Evolutionary conservation across 2,888 invertebrate genomes (phyloP).

Genomic region (Scaptodrosophila latifasciaeformis): DNA sequence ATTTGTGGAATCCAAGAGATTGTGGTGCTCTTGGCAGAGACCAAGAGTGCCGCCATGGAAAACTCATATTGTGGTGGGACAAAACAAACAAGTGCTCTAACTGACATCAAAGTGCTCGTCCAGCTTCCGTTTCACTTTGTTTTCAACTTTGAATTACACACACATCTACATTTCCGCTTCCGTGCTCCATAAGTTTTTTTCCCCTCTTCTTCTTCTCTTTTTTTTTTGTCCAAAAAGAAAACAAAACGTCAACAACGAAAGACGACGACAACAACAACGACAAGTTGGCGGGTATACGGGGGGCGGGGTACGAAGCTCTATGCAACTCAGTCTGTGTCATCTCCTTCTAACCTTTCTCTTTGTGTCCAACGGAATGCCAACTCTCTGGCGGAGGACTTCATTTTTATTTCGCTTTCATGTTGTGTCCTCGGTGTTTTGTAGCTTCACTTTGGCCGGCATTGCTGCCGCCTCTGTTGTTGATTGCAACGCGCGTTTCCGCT

Average conservation of each 20-base stretch:
- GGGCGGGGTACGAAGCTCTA: no score
- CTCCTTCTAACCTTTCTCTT: not conserved
- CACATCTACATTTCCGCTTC: constrained; percentile 8
- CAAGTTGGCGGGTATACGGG: not conserved
- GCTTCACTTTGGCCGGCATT: not conserved
- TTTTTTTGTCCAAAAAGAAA: constrained; percentile 3
- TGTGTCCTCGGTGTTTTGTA: not conserved
- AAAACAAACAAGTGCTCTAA: constrained; percentile 7
- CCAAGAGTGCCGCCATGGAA: no score
- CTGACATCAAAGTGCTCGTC: constrained; percentile 7
- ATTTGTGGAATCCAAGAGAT: no score
- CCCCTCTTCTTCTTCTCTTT: no score
- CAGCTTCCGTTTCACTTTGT: constrained; percentile 8
- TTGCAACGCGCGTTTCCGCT: constrained; percentile 6
- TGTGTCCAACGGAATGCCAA: no score
- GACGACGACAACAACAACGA: no score
- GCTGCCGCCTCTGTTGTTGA: constrained; percentile 1
- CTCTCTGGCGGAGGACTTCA: not conserved
- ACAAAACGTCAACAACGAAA: constrained; percentile 1
- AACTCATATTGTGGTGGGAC: not conserved
- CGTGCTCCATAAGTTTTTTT: constrained; percentile 7
- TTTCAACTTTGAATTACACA: constrained; percentile 8
- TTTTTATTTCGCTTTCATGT: not conserved
- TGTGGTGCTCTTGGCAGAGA: no score
- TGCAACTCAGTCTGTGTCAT: not conserved